A percentile compares a stretch with the other conserved stretches of the same genome.
phyloP scores from a whole-genome alignment of 2,113 vertebrate genomes.

The Paralichthys olivaceus region DNA sequence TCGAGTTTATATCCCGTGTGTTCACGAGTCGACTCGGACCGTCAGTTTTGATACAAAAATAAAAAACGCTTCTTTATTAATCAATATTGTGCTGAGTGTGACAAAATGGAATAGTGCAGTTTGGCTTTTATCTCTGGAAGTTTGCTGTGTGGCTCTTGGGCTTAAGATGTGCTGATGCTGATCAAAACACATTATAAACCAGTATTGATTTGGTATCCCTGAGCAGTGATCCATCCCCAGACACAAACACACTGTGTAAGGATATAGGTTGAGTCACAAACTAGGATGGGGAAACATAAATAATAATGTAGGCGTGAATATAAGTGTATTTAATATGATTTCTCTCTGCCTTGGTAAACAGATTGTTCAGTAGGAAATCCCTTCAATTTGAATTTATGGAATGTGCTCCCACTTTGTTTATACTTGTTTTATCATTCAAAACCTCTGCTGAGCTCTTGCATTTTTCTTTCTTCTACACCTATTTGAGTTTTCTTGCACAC shows the following conservation, averaged over 20 bases:
- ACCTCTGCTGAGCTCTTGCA: neutral
- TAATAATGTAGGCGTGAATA: conserved; percentile 1
- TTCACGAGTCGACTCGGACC: neutral
- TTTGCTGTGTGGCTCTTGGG: neutral
- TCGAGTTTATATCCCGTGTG: neutral
- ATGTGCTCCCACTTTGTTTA: conserved; percentile 3
- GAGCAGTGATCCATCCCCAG: neutral
- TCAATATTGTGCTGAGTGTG: conserved; percentile 13
- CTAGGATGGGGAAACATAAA: neutral
- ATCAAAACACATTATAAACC: conserved; percentile 6
- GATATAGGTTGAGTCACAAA: neutral
- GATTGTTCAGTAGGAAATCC: neutral
- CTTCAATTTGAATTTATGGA: conserved; percentile 6
- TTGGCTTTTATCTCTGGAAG: conserved; percentile 11
- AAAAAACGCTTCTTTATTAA: neutral
- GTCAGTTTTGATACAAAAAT: conserved; percentile 9
- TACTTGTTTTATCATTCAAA: conserved; percentile 17
- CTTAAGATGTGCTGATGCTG: conserved; percentile 1
- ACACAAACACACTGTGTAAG: conserved; percentile 5
- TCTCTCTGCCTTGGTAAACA: neutral
- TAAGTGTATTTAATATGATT: conserved; percentile 7
- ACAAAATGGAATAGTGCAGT: neutral
- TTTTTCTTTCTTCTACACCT: conserved; percentile 21
- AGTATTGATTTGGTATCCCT: neutral
- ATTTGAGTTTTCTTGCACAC: conserved; percentile 9